These are phyloP conservation scores for Scomber japonicus DNA, from an alignment of 2,113 vertebrate species.

Conservation along the genomic window DNA sequence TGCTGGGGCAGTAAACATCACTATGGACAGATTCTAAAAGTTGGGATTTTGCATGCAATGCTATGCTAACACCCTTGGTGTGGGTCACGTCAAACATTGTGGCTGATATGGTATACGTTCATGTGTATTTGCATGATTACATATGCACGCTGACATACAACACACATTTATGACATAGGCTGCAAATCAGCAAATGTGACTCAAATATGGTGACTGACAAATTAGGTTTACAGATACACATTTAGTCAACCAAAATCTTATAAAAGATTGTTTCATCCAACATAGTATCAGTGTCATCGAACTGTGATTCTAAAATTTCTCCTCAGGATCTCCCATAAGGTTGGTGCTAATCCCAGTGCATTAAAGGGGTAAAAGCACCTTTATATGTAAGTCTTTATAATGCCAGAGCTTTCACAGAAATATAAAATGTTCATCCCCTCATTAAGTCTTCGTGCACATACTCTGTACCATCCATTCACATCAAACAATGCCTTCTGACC, in stretches of 20 bases:
- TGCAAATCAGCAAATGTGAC: conserved; percentile 17
- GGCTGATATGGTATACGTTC: not conserved
- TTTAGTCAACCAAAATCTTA: no score
- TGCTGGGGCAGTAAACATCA: conserved; percentile 40
- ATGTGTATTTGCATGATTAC: conserved; percentile 11
- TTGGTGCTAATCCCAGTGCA: conserved; percentile 10
- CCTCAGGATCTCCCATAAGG: not conserved
- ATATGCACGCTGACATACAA: conserved; percentile 33
- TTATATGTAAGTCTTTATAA: not conserved
- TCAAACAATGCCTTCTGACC: not conserved
- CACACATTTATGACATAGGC: conserved; percentile 24
- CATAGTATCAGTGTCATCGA: conserved; percentile 3
- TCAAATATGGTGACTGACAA: not conserved
- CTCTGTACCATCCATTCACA: not conserved
- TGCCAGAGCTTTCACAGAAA: not conserved
- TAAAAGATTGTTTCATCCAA: not conserved
- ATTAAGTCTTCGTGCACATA: not conserved
- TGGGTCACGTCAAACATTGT: conserved; percentile 29
- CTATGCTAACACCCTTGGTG: conserved; percentile 21
- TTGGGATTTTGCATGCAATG: conserved; percentile 51
- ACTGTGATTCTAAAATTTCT: not conserved
- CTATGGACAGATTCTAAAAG: conserved; percentile 64
- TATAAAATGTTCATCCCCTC: not conserved
- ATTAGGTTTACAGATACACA: not conserved
- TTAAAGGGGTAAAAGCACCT: conserved; percentile 1